A percentile compares a stretch with the other conserved stretches of the same genome.
phyloP scores from a whole-genome alignment of 2,888 invertebrate species.

The Nymphalis polychloros region DNA sequence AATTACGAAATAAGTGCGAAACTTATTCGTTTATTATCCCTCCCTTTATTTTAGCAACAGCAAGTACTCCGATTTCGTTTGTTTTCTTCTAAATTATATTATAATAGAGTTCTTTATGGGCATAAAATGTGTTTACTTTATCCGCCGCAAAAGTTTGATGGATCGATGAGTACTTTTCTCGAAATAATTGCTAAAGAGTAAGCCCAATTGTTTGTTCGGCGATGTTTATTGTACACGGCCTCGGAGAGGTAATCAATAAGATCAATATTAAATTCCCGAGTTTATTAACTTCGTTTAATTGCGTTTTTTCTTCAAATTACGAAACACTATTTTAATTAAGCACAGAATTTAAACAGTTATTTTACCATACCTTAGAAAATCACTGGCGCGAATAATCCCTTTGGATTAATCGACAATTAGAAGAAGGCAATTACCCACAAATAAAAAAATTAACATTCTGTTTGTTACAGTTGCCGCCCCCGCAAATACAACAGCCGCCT shows the following conservation, averaged over 20 bases:
- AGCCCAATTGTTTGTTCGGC: slow-evolving; percentile 25
- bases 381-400: background rate
- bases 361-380: background rate
- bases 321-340: background rate
- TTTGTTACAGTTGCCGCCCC: slow-evolving; percentile 49
- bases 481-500: slow-evolving; percentile 61
- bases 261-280: slow-evolving; percentile 22
- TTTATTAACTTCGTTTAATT: background rate
- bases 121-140: slow-evolving; percentile 21
- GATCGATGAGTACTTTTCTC: slow-evolving; percentile 31
- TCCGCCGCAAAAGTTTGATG: slow-evolving; percentile 27
- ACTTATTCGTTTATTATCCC: too few relatives aligned
- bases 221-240: slow-evolving; percentile 21
- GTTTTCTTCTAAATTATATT: slow-evolving; percentile 8
- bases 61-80: slow-evolving; percentile 11
- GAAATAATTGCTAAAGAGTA: slow-evolving; percentile 33
- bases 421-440: background rate
- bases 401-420: background rate
- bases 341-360: background rate
- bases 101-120: slow-evolving; percentile 18
- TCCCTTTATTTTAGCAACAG: too few relatives aligned
- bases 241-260: slow-evolving; percentile 24
- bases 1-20: too few relatives aligned
- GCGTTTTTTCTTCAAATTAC: slow-evolving; percentile 15
- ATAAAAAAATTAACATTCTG: background rate